Conservation (phyloP, 2,797 vertebrate species). For the Mallotus villosus region DNA sequence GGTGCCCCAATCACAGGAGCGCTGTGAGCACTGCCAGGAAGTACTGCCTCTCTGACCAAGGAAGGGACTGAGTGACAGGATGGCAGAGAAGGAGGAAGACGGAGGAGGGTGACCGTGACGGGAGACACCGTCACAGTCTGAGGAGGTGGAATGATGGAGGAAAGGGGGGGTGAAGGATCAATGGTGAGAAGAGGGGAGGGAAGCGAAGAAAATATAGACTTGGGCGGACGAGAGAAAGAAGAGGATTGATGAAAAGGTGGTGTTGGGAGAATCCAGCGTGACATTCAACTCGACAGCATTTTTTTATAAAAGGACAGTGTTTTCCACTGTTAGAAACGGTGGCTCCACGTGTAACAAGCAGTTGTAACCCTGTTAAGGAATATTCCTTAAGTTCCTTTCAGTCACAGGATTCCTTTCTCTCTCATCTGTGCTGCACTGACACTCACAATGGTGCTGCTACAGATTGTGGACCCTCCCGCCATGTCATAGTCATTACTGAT, state of each 20-base stretch:
- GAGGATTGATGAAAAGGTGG: neutral
- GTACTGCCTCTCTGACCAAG: slow-evolving; percentile 14
- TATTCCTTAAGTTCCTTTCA: neutral
- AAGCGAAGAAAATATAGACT: no score
- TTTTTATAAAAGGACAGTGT: neutral
- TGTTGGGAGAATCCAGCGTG: neutral
- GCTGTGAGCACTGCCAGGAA: slow-evolving; percentile 45
- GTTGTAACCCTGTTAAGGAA: no score
- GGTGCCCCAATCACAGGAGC: slow-evolving; percentile 44
- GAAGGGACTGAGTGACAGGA: neutral
- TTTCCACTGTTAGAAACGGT: neutral
- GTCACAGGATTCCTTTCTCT: neutral
- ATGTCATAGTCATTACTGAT: neutral
- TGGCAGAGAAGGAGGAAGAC: neutral
- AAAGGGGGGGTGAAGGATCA: neutral
- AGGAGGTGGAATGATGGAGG: neutral
- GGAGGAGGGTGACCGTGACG: neutral
- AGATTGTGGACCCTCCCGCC: neutral
- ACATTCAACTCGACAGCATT: neutral
- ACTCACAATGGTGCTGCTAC: neutral
- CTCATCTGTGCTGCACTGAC: neutral
- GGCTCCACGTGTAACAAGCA: no score
- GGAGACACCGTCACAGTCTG: neutral
- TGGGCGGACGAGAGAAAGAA: neutral
- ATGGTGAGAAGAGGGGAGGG: no score